Percentiles rank a stretch among this genome's conserved stretches.
These are phyloP conservation scores for Larimichthys crocea DNA, from an alignment of 2,113 vertebrate species.

Conservation along the genomic window DNA sequence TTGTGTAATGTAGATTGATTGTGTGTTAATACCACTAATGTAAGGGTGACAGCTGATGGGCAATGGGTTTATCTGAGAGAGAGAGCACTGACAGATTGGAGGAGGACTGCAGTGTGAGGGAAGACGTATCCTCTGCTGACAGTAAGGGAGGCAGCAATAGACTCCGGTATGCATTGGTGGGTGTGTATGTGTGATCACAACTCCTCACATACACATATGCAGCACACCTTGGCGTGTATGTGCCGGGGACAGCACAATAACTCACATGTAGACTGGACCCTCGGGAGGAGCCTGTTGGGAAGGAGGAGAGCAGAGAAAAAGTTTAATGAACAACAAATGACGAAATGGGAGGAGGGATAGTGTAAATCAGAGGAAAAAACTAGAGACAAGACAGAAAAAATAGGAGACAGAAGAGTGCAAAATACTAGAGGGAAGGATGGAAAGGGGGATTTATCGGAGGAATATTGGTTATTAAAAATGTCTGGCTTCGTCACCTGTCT, in stretches of 20 bases:
- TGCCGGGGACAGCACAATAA: slow-evolving; percentile 53
- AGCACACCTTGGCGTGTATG: slow-evolving; percentile 3
- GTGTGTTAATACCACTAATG: slow-evolving; percentile 81
- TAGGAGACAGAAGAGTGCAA: background rate
- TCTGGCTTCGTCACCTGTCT: slow-evolving; percentile 81
- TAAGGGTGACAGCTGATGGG: slow-evolving; percentile 64
- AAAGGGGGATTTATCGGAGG: slow-evolving; percentile 36
- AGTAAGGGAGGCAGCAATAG: slow-evolving; percentile 49
- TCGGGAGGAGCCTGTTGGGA: slow-evolving; percentile 75
- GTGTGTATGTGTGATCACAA: slow-evolving; percentile 28
- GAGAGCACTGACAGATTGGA: slow-evolving; percentile 51
- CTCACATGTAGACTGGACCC: slow-evolving; percentile 86
- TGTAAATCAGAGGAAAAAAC: slow-evolving; percentile 32
- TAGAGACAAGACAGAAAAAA: slow-evolving; percentile 26
- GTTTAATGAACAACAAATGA: slow-evolving; percentile 73
- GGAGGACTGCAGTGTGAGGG: slow-evolving; percentile 40
- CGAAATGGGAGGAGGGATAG: slow-evolving; percentile 38
- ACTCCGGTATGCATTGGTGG: slow-evolving; percentile 42
- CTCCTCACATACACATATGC: slow-evolving; percentile 34
- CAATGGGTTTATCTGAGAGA: slow-evolving; percentile 57
- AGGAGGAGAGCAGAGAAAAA: slow-evolving; percentile 52
- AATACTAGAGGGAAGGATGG: slow-evolving; percentile 1
- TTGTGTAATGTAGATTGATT: slow-evolving; percentile 74
- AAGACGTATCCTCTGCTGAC: slow-evolving; percentile 68
- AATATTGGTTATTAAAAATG: slow-evolving; percentile 33